These are phyloP conservation scores for Avahi laniger DNA, from an alignment of 2,797 vertebrate species.

Conservation along the genomic window DNA sequence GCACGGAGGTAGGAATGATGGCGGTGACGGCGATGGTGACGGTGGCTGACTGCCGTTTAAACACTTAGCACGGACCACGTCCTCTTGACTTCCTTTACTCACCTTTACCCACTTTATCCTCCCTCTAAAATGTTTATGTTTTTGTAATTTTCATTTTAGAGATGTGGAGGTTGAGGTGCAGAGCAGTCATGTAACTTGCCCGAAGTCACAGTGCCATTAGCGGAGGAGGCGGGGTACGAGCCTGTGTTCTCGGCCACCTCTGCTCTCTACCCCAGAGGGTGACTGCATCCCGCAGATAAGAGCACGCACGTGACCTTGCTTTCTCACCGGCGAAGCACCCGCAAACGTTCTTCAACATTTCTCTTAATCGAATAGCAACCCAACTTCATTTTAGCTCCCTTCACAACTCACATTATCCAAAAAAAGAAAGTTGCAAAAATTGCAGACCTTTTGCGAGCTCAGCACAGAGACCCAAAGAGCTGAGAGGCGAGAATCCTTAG, in stretches of 20 bases:
- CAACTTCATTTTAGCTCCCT: neutral
- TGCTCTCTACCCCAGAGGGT: rapidly evolving
- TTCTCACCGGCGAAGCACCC: neutral
- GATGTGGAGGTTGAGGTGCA: neutral
- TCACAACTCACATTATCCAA: neutral
- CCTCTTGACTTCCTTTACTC: too few species aligned
- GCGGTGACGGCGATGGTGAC: neutral
- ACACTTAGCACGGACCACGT: neutral
- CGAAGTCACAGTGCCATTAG: too few species aligned
- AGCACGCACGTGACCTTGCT: neutral
- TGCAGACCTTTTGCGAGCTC: neutral
- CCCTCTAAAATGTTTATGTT: neutral
- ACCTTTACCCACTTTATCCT: neutral
- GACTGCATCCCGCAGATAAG: neutral
- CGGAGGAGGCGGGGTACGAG: neutral
- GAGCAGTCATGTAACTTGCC: neutral
- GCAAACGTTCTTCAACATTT: neutral
- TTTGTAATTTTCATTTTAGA: neutral
- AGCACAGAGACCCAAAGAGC: neutral
- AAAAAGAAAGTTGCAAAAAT: neutral
- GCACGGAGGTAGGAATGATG: too few species aligned
- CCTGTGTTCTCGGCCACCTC: neutral
- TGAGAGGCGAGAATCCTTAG: neutral
- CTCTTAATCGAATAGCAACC: neutral
- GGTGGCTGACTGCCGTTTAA: neutral